phyloP scores from a whole-genome alignment of 2,797 vertebrate species.

The Lophius americanus region DNA sequence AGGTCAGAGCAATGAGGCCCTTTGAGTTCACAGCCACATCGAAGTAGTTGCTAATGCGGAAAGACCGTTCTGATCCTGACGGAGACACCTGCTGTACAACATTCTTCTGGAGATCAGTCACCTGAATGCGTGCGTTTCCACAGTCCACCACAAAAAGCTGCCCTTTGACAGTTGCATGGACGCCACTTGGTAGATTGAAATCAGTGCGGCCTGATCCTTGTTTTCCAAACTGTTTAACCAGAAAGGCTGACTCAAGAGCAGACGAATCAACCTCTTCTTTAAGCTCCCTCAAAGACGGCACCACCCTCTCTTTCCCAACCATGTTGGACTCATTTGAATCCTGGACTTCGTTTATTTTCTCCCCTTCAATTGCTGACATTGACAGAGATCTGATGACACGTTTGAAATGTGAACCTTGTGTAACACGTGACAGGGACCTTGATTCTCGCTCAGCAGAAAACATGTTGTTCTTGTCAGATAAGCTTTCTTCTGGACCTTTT shows the following conservation, averaged over 20 bases:
- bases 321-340: conserved; percentile 35
- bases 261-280: conserved; percentile 62
- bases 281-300: conserved; percentile 48
- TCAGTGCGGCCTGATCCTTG: conserved; percentile 85
- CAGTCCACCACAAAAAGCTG: conserved; percentile 86
- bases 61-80: conserved; percentile 68
- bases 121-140: conserved; percentile 85
- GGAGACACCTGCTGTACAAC: conserved; percentile 84
- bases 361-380: conserved; percentile 78
- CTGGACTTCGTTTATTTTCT: conserved; percentile 46
- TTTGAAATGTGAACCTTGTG: conserved; percentile 32
- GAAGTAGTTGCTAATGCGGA: conserved; percentile 84
- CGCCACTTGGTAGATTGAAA: conserved; percentile 84
- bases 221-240: conserved; percentile 85
- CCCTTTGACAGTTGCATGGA: conserved; percentile 78
- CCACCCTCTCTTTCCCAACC: conserved; percentile 44
- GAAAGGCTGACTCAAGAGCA: conserved; percentile 62
- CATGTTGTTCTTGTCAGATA: conserved; percentile 13
- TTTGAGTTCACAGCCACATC: conserved; percentile 85
- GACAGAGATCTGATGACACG: conserved; percentile 76
- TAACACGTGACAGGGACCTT: conserved; percentile 31
- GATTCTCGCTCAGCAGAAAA: conserved; percentile 46
- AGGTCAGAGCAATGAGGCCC: conserved; percentile 84
- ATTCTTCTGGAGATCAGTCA: conserved; percentile 81
- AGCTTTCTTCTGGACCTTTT: conserved; percentile 32